Evolutionary conservation across 2,113 vertebrate genomes (phyloP).

Genomic region (Aleadryas rufinucha): DNA sequence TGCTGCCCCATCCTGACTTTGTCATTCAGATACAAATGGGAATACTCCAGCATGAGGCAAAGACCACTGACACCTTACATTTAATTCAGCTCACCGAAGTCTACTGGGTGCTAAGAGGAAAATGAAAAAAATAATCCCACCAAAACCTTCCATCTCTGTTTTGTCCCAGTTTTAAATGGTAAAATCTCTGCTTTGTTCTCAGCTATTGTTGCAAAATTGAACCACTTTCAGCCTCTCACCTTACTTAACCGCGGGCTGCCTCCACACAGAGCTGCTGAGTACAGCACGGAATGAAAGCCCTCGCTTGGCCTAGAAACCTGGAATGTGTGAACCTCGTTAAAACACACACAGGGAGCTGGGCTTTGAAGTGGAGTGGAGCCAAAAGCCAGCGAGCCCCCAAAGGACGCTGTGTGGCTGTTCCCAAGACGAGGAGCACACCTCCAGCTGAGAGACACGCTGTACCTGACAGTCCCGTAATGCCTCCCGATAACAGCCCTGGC

Average conservation of each 20-base stretch:
- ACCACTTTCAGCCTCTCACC: slow-evolving; percentile 34
- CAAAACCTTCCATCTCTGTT: slow-evolving; percentile 8
- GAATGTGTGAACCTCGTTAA: not conserved
- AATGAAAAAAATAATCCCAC: not conserved
- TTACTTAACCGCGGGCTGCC: not conserved
- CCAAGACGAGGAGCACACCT: accelerated
- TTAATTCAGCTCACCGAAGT: not conserved
- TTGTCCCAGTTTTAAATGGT: slow-evolving; percentile 18
- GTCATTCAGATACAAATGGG: accelerated
- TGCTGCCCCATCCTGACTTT: not conserved
- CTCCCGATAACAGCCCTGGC: not conserved
- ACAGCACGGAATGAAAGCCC: not conserved
- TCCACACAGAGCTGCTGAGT: not conserved
- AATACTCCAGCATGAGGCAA: not conserved
- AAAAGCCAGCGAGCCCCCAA: not conserved
- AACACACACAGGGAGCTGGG: not conserved
- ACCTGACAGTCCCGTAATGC: not conserved
- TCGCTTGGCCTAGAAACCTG: not conserved
- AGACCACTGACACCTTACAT: not conserved
- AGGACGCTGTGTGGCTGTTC: not conserved
- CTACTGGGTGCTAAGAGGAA: not conserved
- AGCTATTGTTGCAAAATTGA: slow-evolving; percentile 21
- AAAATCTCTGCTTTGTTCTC: slow-evolving; percentile 36
- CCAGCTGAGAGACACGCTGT: not conserved
- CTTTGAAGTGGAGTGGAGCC: not conserved